Evolutionary conservation across 1,140 invertebrate genomes (phyloP).

Genomic region (Magallana angulata): DNA sequence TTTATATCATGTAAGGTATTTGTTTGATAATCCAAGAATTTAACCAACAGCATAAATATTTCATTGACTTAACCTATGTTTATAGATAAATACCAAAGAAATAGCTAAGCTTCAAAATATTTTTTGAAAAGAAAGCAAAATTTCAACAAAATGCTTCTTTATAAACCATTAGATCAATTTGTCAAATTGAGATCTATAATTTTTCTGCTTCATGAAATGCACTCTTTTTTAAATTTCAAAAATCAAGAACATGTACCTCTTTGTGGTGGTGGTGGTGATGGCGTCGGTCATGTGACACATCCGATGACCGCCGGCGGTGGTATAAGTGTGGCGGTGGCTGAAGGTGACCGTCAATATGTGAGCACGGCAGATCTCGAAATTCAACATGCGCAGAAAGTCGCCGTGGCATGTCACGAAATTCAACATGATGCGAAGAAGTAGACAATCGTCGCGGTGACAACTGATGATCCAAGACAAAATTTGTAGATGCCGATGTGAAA

Average conservation of each 20-base stretch:
- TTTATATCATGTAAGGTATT: background rate
- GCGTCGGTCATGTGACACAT: conserved; percentile 3
- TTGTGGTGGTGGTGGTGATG: background rate
- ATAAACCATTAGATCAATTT: too few relatives aligned
- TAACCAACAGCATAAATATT: too few relatives aligned
- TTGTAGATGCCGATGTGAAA: conserved; percentile 29
- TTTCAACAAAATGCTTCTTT: too few relatives aligned
- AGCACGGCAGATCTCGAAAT: conserved; percentile 27
- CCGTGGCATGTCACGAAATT: conserved; percentile 38
- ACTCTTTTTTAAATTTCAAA: too few relatives aligned
- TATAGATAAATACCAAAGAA: too few relatives aligned
- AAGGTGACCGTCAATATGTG: conserved; percentile 11
- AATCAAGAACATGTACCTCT: background rate
- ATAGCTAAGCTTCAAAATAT: too few relatives aligned
- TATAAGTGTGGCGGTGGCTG: background rate
- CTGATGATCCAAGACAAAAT: conserved; percentile 39
- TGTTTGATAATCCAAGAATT: background rate
- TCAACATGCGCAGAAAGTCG: conserved; percentile 31
- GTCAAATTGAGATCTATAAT: too few relatives aligned
- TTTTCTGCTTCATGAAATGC: too few relatives aligned
- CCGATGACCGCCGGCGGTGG: conserved; percentile 22
- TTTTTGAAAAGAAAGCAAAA: too few relatives aligned
- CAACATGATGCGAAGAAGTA: conserved; percentile 27
- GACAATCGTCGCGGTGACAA: conserved; percentile 15
- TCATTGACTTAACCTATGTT: too few relatives aligned